A percentile compares a stretch with the other conserved stretches of the same genome.
phyloP scores from a whole-genome alignment of 2,888 invertebrate genomes.

The Dyspetes luteomarginatus region DNA sequence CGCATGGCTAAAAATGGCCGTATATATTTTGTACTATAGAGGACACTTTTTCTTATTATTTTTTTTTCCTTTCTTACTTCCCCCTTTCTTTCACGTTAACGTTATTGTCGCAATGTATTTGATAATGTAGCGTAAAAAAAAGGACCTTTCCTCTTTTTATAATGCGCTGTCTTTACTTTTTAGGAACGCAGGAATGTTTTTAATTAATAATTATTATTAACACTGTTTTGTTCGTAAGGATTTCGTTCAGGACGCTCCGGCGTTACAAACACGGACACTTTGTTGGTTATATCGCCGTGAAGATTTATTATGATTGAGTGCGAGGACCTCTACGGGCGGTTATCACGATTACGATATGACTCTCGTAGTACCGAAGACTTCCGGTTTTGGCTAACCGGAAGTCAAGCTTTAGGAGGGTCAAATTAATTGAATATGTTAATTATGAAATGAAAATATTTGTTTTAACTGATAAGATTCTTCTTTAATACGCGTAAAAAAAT shows the following conservation, averaged over 20 bases:
- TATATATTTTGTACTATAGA: constrained; percentile 12
- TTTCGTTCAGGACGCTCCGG: not conserved
- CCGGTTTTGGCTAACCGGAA: not conserved
- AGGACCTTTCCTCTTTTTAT: not conserved
- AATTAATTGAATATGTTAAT: not conserved
- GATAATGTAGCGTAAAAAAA: not conserved
- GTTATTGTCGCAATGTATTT: constrained; percentile 6
- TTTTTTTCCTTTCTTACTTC: constrained; percentile 32
- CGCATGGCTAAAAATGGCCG: constrained; percentile 71
- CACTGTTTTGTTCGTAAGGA: not conserved
- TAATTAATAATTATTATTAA: not conserved
- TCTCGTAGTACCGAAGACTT: constrained; percentile 5
- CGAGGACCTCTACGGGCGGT: not conserved
- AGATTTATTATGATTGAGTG: not conserved
- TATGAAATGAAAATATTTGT: not conserved
- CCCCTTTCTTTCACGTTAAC: too few relatives aligned
- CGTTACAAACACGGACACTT: not conserved
- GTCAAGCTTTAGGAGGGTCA: not conserved
- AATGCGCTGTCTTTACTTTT: not conserved
- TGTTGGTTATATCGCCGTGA: constrained; percentile 8
- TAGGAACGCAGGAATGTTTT: not conserved
- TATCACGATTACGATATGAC: not conserved
- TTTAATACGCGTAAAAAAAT: too few relatives aligned
- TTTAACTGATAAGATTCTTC: too few relatives aligned
- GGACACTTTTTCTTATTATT: too few relatives aligned